Evolutionary conservation across 2,888 invertebrate species (phyloP), one percentile per base, ranked within the genome.

Genomic region (Geophilus truncorum): DNA sequence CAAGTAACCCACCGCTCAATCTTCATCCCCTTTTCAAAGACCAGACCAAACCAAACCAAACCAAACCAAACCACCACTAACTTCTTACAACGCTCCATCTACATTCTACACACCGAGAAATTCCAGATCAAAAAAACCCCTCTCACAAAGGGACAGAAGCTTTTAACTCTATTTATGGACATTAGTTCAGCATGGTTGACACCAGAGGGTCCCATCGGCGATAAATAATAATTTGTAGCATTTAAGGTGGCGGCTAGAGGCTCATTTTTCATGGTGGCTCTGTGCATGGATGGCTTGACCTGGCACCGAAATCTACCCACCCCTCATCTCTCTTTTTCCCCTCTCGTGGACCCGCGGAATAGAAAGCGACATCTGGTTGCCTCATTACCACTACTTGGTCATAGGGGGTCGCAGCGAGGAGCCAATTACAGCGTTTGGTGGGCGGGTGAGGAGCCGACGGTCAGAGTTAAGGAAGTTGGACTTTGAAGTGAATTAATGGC

Each of bases 141-240:
- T n/a, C n/a, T n/a, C n/a, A n/a, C n/a, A 34, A 34, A 9, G 34
- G 34, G 18, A 5, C 51, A 51, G 15, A 51, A 51, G 18, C 30
- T 75, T 75, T 25, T 30, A 25, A 75, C 75, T 28, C 40, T 78
- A 78, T 78, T 78, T 78, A 78, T 78, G 78, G 23, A 45, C 78
- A 78, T 78, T 78, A 78, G 78, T 78, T 78, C 45, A 23, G 78
- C 78, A 45, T 78, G 78, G 78, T 23, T 45, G 78, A 34, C 78
- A 78, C 77, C 18, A 78, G 32, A 78, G 30, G 45, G 78, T 36
- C 30, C 78, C 78, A 78, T 18, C 18, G 51, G 51, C 18, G 15
- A 78, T 78, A 78, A 78, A 78, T 78, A 78, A 78, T 78, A 78
- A 78, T 78, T 78, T 78, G 78, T 78, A 78, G 21, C 78, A 78